These are phyloP conservation scores for Drosophila virilis DNA, from an alignment of 1,140 invertebrate genomes.

Conservation along the genomic window DNA sequence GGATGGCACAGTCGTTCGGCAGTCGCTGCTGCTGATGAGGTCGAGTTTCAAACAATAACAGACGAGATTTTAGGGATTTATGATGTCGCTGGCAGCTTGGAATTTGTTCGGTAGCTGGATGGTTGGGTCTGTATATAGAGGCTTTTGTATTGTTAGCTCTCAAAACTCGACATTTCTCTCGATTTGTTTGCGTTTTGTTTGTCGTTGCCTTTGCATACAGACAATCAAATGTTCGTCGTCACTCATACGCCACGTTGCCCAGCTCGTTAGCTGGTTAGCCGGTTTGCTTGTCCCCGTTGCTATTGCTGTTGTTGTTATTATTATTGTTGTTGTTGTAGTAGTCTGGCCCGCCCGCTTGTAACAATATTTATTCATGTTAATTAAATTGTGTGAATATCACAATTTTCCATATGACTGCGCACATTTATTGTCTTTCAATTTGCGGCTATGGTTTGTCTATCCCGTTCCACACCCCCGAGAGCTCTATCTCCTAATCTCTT, in stretches of 20 bases:
- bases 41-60: conserved; percentile 78
- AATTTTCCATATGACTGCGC: conserved; percentile 84
- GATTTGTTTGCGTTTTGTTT: conserved; percentile 75
- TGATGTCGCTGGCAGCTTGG: conserved; percentile 53
- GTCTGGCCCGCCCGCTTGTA: conserved; percentile 62
- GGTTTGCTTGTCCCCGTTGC: conserved; percentile 35
- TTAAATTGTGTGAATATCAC: conserved; percentile 84
- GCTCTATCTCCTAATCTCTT: background rate
- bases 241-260: conserved; percentile 75
- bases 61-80: conserved; percentile 77
- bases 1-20: conserved; percentile 22
- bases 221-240: conserved; percentile 68
- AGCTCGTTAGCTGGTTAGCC: conserved; percentile 72
- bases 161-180: conserved; percentile 55
- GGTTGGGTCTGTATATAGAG: conserved; percentile 8
- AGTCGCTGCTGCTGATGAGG: conserved; percentile 64
- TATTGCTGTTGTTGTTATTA: conserved; percentile 1
- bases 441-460: conserved; percentile 65
- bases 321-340: conserved; percentile 24
- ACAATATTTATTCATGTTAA: conserved; percentile 84
- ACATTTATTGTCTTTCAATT: conserved; percentile 84
- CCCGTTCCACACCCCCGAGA: background rate
- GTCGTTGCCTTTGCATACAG: conserved; percentile 58
- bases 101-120: background rate
- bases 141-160: conserved; percentile 60